phyloP scores from a whole-genome alignment of 35 echinoderm and acorn worm species.

The Nesometra sesokonis region DNA sequence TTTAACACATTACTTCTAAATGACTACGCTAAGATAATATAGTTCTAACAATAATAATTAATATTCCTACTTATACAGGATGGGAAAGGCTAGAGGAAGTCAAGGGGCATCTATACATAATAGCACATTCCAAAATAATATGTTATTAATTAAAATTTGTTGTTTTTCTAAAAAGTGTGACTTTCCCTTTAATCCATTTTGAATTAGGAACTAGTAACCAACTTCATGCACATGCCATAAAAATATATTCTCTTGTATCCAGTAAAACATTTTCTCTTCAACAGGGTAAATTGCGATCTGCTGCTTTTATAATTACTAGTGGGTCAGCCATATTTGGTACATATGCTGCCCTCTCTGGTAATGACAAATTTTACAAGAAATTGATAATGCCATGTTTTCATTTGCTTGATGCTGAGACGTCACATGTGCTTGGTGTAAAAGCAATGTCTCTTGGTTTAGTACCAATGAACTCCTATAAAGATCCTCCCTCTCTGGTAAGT shows the following conservation, averaged over 20 bases:
- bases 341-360: conserved; percentile 30
- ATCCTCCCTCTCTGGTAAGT: conserved; percentile 69
- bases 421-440: conserved; percentile 67
- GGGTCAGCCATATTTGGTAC: conserved; percentile 54
- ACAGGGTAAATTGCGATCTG: conserved; percentile 36
- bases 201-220: too few relatives aligned
- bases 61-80: not conserved
- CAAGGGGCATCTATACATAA: too few relatives aligned
- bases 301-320: conserved; percentile 30
- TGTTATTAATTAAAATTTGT: too few relatives aligned
- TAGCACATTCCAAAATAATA: too few relatives aligned
- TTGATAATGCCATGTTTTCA: conserved; percentile 69
- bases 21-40: too few relatives aligned
- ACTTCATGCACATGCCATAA: too few relatives aligned
- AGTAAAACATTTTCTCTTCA: conserved; percentile 8
- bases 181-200: too few relatives aligned
- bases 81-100: too few relatives aligned
- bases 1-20: not conserved
- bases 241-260: too few relatives aligned
- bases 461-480: conserved; percentile 40
- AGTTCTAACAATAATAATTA: too few relatives aligned
- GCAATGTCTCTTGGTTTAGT: conserved; percentile 63
- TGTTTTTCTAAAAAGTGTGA: too few relatives aligned
- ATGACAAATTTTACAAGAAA: conserved; percentile 85
- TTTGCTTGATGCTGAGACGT: conserved; percentile 49